Percentiles rank a stretch among this genome's conserved stretches.
These are phyloP conservation scores for Pseudorhombus dupliciocellatus DNA, from an alignment of 2,113 vertebrate genomes.

Conservation along the genomic window DNA sequence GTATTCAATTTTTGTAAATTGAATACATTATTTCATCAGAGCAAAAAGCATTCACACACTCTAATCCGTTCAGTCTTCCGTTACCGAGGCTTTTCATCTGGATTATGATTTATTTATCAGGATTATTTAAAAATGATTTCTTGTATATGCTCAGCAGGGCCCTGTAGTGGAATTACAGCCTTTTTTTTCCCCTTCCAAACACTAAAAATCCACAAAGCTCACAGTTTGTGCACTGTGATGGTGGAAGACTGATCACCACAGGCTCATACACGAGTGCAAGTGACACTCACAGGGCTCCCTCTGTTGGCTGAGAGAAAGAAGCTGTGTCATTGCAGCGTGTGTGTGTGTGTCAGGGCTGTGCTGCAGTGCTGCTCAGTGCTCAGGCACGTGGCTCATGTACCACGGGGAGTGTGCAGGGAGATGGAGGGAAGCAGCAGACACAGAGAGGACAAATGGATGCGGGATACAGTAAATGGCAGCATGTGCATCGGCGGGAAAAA, in stretches of 20 bases:
- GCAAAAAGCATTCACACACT: constrained; percentile 23
- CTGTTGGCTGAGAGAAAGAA: constrained; percentile 41
- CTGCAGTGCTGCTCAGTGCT: constrained; percentile 63
- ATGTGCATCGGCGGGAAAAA: constrained; percentile 20
- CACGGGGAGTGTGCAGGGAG: constrained; percentile 51
- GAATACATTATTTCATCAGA: constrained; percentile 30
- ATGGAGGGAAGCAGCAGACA: constrained; percentile 42
- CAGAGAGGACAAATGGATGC: constrained; percentile 25
- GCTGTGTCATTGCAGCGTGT: constrained; percentile 66
- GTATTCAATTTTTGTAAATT: constrained; percentile 27
- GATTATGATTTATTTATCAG: constrained; percentile 36
- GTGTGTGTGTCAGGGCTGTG: constrained; percentile 42
- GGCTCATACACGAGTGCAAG: constrained; percentile 5
- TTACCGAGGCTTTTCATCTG: constrained; percentile 11
- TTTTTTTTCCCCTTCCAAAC: not conserved
- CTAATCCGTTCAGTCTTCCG: constrained; percentile 35
- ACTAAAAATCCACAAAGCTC: not conserved
- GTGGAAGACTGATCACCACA: constrained; percentile 3
- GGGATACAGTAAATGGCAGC: constrained; percentile 27
- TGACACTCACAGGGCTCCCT: constrained; percentile 28
- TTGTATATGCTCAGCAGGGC: not conserved
- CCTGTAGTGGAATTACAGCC: not conserved
- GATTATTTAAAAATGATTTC: constrained; percentile 21
- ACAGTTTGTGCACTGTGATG: not conserved
- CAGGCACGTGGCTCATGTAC: constrained; percentile 63